phyloP scores from a whole-genome alignment of 2,113 vertebrate species.

The Nesoenas mayeri region DNA sequence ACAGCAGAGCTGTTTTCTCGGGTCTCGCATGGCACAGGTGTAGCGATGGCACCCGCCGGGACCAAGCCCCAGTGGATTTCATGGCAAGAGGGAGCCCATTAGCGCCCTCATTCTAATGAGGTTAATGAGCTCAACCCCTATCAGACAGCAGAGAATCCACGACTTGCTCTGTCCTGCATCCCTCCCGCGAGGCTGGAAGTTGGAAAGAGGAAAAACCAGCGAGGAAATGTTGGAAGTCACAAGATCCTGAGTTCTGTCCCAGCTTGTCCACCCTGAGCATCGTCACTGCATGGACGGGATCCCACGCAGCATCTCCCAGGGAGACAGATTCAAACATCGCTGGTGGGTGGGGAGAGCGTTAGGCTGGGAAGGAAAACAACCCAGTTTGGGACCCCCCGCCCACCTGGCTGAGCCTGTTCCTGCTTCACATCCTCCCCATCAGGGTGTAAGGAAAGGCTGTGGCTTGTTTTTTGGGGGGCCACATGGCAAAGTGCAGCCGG shows the following conservation, averaged over 20 bases:
- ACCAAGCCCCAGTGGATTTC: neutral
- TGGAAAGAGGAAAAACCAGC: neutral
- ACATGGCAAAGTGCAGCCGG: accelerated
- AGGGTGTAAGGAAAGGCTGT: neutral
- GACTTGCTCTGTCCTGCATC: neutral
- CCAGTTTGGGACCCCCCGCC: neutral
- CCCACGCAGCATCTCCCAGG: neutral
- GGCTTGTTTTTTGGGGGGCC: accelerated
- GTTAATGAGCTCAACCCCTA: neutral
- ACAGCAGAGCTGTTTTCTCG: neutral
- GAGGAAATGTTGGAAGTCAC: accelerated
- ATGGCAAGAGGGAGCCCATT: neutral
- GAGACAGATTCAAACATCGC: neutral
- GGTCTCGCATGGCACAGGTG: neutral
- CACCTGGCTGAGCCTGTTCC: accelerated
- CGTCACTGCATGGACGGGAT: neutral
- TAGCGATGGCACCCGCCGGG: neutral
- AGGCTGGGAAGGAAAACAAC: neutral
- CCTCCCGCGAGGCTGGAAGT: neutral
- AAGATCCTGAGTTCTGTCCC: neutral
- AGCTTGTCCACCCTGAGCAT: neutral
- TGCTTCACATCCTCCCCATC: accelerated
- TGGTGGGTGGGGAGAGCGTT: no score
- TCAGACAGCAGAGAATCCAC: neutral
- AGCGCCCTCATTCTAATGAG: neutral